Evolutionary conservation across 2,113 vertebrate genomes (phyloP).

Genomic region (Etheostoma spectabile): DNA sequence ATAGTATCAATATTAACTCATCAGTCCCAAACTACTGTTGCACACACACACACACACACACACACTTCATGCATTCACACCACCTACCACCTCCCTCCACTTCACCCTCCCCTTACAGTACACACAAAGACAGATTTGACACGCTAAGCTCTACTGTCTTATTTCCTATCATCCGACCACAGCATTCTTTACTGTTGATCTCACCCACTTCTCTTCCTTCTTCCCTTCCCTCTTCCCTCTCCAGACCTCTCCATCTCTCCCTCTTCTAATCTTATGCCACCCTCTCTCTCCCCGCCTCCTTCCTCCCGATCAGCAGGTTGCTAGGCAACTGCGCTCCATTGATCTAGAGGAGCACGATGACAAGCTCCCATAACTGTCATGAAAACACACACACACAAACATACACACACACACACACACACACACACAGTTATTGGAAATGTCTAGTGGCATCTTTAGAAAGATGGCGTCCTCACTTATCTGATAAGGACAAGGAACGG

Average conservation of each 20-base stretch:
- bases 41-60: slow-evolving; percentile 41
- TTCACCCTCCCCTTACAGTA: slow-evolving; percentile 52
- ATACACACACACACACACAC: slow-evolving; percentile 35
- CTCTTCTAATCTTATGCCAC: slow-evolving; percentile 69
- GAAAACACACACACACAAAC: slow-evolving; percentile 62
- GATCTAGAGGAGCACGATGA: slow-evolving; percentile 81
- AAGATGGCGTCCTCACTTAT: slow-evolving; percentile 64
- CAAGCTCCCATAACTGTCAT: slow-evolving; percentile 83
- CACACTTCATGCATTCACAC: slow-evolving; percentile 49
- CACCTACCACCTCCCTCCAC: slow-evolving; percentile 41
- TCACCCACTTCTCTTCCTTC: slow-evolving; percentile 72
- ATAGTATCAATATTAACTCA: slow-evolving; percentile 77
- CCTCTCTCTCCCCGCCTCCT: slow-evolving; percentile 59
- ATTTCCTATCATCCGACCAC: slow-evolving; percentile 70
- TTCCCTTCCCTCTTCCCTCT: slow-evolving; percentile 48
- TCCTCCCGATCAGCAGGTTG: slow-evolving; percentile 77
- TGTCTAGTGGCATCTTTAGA: slow-evolving; percentile 69
- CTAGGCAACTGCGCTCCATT: slow-evolving; percentile 85
- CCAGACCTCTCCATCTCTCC: slow-evolving; percentile 63
- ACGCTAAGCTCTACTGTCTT: slow-evolving; percentile 64
- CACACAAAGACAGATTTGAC: slow-evolving; percentile 68
- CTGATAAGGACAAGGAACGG: slow-evolving; percentile 68
- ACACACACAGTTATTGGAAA: slow-evolving; percentile 60
- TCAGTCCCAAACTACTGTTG: slow-evolving; percentile 69
- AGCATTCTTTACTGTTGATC: slow-evolving; percentile 73